Evolutionary conservation across 2,888 invertebrate genomes (phyloP), one percentile per base, ranked within the genome.

Genomic region (Eutolmus rufibarbis): DNA sequence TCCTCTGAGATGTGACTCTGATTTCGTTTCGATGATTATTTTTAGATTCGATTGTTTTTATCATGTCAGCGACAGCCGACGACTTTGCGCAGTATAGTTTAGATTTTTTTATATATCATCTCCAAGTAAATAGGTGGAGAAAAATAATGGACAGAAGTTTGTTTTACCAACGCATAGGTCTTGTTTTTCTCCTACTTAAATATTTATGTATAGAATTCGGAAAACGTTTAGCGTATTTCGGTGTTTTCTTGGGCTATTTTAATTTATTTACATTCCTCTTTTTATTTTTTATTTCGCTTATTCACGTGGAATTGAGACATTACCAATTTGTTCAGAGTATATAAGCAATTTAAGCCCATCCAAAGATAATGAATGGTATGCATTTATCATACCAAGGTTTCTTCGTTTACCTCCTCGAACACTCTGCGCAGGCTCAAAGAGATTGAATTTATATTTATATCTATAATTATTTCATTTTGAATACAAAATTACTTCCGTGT

Each of bases 1-100:
- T 37, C 19, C 40, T 40, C 56, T 56, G 16, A 19, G 51, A 56
- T 46, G 46, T 34, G 81, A 51, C 23, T 28, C 81, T 51, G n/a
- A 81, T 40, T 56, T 81, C 56, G 28, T 31, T 81, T 34, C 34
- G 81, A 40, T 34, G 56, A n/a, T 31, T 81, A 81, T 81, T 81
- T 81, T 56, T 81, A 81, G 81, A 78, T 37, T 43, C 78, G 43
- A 78, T 78, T 78, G 78, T 78, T 78, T 78, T 78, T 78, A 43
- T 78, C 78, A 43, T 23, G 37, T 78, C 78, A 78, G 78, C n/a
- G 43, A 78, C 43, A 43, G 78, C 19, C 78, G 78, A 78, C 78
- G 43, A 78, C 78, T 46, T 78, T 78, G 37, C 16, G 78, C 28
- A 78, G 23, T n/a, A 23, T 78, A 43, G 34, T 76, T 34, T 76